Percentiles rank a stretch among this genome's conserved stretches.
Conservation (phyloP, 53 echinoderm and acorn worm species). For the Zoroaster sp. region DNA sequence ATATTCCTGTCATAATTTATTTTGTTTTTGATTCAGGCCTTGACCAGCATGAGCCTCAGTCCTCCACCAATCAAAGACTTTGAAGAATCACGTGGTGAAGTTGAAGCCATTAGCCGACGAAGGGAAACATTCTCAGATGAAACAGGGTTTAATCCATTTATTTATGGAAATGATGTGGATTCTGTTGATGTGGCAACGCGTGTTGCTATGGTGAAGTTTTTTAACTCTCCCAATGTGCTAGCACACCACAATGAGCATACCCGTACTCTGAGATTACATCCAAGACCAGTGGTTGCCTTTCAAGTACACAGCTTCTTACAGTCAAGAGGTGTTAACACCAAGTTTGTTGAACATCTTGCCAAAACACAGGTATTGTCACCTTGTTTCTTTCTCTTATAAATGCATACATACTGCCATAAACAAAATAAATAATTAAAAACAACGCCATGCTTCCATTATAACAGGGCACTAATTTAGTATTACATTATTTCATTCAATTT, state of each 20-base stretch:
- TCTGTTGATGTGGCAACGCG: conserved; percentile 96
- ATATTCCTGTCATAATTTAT: background rate
- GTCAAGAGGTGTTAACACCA: conserved; percentile 64
- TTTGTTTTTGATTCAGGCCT: conserved; percentile 57
- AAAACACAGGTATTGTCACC: conserved; percentile 70
- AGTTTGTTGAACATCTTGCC: conserved; percentile 70
- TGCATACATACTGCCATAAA: background rate
- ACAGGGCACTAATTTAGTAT: too few relatives aligned
- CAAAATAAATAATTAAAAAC: background rate
- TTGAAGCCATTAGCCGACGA: conserved; percentile 76
- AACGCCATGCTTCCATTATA: too few relatives aligned
- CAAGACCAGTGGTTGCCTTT: conserved; percentile 95
- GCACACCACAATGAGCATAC: conserved; percentile 93
- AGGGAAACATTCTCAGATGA: conserved; percentile 62
- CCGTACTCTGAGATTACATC: conserved; percentile 84
- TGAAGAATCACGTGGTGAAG: conserved; percentile 80
- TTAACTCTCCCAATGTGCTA: conserved; percentile 85
- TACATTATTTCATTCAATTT: too few relatives aligned
- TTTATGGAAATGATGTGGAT: conserved; percentile 94
- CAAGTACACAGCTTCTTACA: conserved; percentile 81
- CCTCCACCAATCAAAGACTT: conserved; percentile 92
- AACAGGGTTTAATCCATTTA: conserved; percentile 80
- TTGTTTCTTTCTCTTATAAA: background rate
- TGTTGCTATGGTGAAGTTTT: conserved; percentile 97
- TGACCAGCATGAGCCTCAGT: conserved; percentile 91